phyloP scores from a whole-genome alignment of 2,888 invertebrate species.

The Zygothrica quintamaculata region DNA sequence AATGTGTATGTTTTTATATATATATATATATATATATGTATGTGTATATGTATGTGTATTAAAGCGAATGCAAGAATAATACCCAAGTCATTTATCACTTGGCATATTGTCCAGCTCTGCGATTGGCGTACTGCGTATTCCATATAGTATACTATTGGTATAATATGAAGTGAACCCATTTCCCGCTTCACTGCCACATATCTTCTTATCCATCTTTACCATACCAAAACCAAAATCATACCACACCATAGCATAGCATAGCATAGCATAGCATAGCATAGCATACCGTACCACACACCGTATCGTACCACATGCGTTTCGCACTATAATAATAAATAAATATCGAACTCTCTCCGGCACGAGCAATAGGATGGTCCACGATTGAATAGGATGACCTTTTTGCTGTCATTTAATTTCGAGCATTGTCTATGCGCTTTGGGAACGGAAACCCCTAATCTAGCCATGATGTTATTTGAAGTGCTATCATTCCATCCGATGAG shows the following conservation, averaged over 20 bases:
- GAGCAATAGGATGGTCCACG: constrained; percentile 64
- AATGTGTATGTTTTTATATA: constrained; percentile 21
- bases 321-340: constrained; percentile 80
- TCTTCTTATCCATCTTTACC: constrained; percentile 29
- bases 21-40: constrained; percentile 53
- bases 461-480: constrained; percentile 77
- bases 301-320: constrained; percentile 57
- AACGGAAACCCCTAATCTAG: constrained; percentile 83
- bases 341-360: constrained; percentile 59
- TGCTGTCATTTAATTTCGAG: constrained; percentile 81
- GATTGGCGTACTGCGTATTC: constrained; percentile 72
- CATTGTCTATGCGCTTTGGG: constrained; percentile 79
- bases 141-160: constrained; percentile 42
- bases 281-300: constrained; percentile 1
- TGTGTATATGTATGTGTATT: constrained; percentile 53
- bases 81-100: constrained; percentile 83
- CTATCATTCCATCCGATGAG: constrained; percentile 69
- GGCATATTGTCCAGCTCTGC: constrained; percentile 82
- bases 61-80: constrained; percentile 68
- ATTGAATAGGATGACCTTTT: constrained; percentile 77
- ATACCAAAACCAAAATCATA: constrained; percentile 18
- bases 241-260: background rate
- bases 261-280: too few relatives aligned
- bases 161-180: too few relatives aligned
- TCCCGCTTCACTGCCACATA: constrained; percentile 77